Conservation (phyloP, 1,140 invertebrate genomes). For the Ylistrum balloti region DNA sequence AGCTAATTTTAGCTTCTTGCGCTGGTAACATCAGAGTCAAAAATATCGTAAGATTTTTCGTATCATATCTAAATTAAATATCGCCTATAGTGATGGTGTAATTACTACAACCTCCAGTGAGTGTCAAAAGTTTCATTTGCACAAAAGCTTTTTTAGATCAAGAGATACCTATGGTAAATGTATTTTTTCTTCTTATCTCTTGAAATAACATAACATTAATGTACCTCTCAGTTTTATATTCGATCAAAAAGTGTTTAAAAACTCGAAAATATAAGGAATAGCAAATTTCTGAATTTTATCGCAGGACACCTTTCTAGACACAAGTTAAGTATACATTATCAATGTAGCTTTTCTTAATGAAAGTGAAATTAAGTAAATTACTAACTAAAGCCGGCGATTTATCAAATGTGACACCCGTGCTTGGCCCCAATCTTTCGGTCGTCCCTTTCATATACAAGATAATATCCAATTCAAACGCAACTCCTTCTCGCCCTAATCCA, state of each 20-base stretch:
- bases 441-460: slow-evolving; percentile 44
- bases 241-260: slow-evolving; percentile 15
- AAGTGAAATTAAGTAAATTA: not conserved
- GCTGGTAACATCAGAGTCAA: slow-evolving; percentile 8
- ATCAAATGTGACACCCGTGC: not conserved
- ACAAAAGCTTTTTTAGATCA: slow-evolving; percentile 40
- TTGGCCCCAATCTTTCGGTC: not conserved
- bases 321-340: not conserved
- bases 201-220: slow-evolving; percentile 14
- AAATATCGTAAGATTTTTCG: slow-evolving; percentile 40
- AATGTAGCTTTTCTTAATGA: not conserved
- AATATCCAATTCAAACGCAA: slow-evolving; percentile 4
- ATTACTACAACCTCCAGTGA: not conserved
- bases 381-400: not conserved
- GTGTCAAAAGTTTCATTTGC: slow-evolving; percentile 10
- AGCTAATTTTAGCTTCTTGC: not conserved
- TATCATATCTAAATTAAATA: slow-evolving; percentile 40
- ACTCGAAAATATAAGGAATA: not conserved
- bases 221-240: not conserved
- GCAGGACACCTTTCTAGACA: not conserved
- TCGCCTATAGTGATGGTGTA: not conserved
- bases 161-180: not conserved
- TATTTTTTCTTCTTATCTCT: slow-evolving; percentile 13
- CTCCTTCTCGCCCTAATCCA: slow-evolving; percentile 11
- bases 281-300: not conserved